These are phyloP conservation scores for Ophthalmolycus amberensis DNA, from an alignment of 2,113 vertebrate species.

Conservation along the genomic window DNA sequence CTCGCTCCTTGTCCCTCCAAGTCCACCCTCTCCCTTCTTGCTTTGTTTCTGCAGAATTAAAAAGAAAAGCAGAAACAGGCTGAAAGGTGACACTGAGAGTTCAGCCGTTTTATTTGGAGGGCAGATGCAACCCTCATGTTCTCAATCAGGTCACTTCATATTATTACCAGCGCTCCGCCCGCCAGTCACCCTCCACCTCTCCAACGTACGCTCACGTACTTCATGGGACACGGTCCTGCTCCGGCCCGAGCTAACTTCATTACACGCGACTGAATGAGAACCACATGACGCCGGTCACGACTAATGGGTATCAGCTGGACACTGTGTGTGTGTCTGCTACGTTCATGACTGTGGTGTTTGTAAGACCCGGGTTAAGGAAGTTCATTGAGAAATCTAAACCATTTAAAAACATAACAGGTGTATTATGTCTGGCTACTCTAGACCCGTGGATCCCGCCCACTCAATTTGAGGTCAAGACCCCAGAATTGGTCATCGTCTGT, in stretches of 20 bases:
- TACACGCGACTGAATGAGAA: slow-evolving; percentile 63
- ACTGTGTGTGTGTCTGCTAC: slow-evolving; percentile 2
- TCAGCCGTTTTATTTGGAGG: slow-evolving; percentile 47
- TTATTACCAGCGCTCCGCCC: slow-evolving; percentile 33
- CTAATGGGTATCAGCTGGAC: slow-evolving; percentile 25
- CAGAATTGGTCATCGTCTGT: slow-evolving; percentile 20
- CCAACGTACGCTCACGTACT: slow-evolving; percentile 25
- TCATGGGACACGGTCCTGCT: slow-evolving; percentile 29
- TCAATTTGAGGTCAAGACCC: slow-evolving; percentile 53
- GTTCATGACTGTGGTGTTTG: slow-evolving; percentile 19
- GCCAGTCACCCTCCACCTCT: slow-evolving; percentile 28
- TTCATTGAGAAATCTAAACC: slow-evolving; percentile 68
- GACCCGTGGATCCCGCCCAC: slow-evolving; percentile 25
- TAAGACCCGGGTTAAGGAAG: slow-evolving; percentile 52
- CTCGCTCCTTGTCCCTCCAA: background rate
- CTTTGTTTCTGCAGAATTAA: slow-evolving; percentile 14
- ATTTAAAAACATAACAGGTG: slow-evolving; percentile 70
- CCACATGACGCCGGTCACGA: slow-evolving; percentile 68
- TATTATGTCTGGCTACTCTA: slow-evolving; percentile 72
- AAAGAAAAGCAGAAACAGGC: background rate
- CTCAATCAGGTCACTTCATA: slow-evolving; percentile 29
- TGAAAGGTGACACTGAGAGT: slow-evolving; percentile 50
- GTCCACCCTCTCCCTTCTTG: rapidly evolving
- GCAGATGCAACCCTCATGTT: slow-evolving; percentile 52
- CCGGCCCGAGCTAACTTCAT: slow-evolving; percentile 61